Percentiles rank a stretch among this genome's conserved stretches.
These are phyloP conservation scores for Ceramica pisi DNA, from an alignment of 2,888 invertebrate genomes.

Conservation along the genomic window DNA sequence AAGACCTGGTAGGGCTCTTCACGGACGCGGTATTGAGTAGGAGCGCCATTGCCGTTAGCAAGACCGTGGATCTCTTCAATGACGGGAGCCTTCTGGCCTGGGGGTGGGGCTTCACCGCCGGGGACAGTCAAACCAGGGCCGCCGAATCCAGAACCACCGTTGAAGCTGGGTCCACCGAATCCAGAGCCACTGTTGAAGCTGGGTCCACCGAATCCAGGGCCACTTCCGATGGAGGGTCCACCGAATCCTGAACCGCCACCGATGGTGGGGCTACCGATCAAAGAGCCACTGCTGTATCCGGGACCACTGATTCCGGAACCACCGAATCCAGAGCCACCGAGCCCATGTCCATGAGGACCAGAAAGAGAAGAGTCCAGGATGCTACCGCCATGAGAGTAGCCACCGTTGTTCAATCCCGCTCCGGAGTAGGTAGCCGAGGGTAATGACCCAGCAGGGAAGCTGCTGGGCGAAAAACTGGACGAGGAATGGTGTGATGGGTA, in stretches of 20 bases:
- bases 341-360: slow-evolving; percentile 28
- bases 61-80: slow-evolving; percentile 85
- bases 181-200: slow-evolving; percentile 36
- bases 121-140: slow-evolving; percentile 45
- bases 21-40: slow-evolving; percentile 82
- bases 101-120: slow-evolving; percentile 76
- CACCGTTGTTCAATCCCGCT: slow-evolving; percentile 62
- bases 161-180: slow-evolving; percentile 38
- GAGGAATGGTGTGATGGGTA: slow-evolving; percentile 57
- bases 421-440: slow-evolving; percentile 85
- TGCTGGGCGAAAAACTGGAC: slow-evolving; percentile 85
- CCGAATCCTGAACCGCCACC: slow-evolving; percentile 28
- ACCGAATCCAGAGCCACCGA: slow-evolving; percentile 29
- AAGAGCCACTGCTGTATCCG: slow-evolving; percentile 24
- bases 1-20: slow-evolving; percentile 85
- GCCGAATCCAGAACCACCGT: slow-evolving; percentile 43
- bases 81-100: slow-evolving; percentile 82
- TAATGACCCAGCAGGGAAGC: slow-evolving; percentile 84
- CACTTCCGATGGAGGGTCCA: slow-evolving; percentile 19
- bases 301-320: slow-evolving; percentile 29
- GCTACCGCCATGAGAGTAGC: slow-evolving; percentile 38
- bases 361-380: slow-evolving; percentile 40
- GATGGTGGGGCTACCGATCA: slow-evolving; percentile 24
- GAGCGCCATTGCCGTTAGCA: slow-evolving; percentile 84
- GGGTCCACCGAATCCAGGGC: slow-evolving; percentile 29